A percentile compares a stretch with the other conserved stretches of the same genome.
phyloP scores from a whole-genome alignment of 2,888 invertebrate species.

The Drosophila robusta region DNA sequence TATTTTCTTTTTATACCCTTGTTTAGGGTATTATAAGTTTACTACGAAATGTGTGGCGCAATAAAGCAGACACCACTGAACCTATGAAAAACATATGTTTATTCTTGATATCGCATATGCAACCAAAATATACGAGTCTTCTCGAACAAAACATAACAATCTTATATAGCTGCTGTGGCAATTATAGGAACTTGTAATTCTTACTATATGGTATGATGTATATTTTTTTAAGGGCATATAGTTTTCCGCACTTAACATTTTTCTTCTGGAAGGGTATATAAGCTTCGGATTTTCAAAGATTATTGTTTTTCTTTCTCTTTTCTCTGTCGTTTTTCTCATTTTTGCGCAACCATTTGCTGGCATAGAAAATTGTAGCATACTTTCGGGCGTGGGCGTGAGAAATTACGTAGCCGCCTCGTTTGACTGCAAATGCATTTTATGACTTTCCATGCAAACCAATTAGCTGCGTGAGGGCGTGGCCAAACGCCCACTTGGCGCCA shows the following conservation, averaged over 20 bases:
- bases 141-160: no score
- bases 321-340: neutral
- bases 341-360: slow-evolving; percentile 2
- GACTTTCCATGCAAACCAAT: slow-evolving; percentile 54
- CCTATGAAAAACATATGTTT: neutral
- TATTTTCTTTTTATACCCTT: neutral
- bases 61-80: neutral
- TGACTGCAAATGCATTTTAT: slow-evolving; percentile 69
- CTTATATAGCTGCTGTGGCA: no score
- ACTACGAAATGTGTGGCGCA: neutral
- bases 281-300: neutral
- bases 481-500: slow-evolving; percentile 26
- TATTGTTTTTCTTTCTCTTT: slow-evolving; percentile 7
- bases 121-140: no score
- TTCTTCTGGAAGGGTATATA: no score
- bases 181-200: no score
- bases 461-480: slow-evolving; percentile 52
- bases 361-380: slow-evolving; percentile 20
- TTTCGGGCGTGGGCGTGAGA: slow-evolving; percentile 15
- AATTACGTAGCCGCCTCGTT: slow-evolving; percentile 27
- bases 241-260: no score
- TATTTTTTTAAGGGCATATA: no score
- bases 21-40: neutral
- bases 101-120: no score
- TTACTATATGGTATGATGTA: no score